Evolutionary conservation across 1,140 invertebrate genomes (phyloP), one percentile per base, ranked within the genome.

Genomic region (Fopius arisanus): DNA sequence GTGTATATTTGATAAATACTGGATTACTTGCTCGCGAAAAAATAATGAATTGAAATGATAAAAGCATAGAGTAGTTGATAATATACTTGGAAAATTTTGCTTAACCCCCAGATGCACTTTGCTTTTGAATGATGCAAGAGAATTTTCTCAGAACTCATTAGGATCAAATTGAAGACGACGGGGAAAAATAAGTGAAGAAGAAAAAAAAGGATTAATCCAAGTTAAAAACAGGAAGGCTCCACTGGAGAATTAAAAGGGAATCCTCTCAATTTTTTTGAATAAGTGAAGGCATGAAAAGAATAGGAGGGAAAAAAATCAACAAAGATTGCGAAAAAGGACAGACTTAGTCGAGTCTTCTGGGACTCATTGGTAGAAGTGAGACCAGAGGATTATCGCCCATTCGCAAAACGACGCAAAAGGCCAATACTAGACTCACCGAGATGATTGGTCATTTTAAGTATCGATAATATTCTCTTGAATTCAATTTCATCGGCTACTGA

Each of bases 371-470:
- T 23, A 9, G 33, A 31, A 69, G 67, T 9, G 19, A 48, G 33
- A 69, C 40, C 67, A 14, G 23, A 23, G 41, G 40, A 69, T 43
- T 69, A 43, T 14, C 16, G 67, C n/a, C 37, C 5, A 21, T 80
- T 76, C 72, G 54, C 69, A 23, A 70, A 79, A 79, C 68, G 75
- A 79, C 71, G 73, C 72, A 75, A 79, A 79, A 72, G 71, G 78
- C 12, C 71, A 80, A 73, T 78, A 73, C 66, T 40, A 73, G 43
- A 51, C 43, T 51, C 19, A 0, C 43, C 43, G 43, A 73, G 79
- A 33, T 75, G 77, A 75, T 77, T 73, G 69, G 70, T 77, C 72
- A 75, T 75, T 74, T 73, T 78, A 75, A 79, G 78, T 80, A 77
- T 75, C 75, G 78, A 79, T 79, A 80, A 76, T 79, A 75, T 71